Base-by-base conservation (phyloP, 2,888 invertebrate species). In the Folsomia manolachei region DNA sequence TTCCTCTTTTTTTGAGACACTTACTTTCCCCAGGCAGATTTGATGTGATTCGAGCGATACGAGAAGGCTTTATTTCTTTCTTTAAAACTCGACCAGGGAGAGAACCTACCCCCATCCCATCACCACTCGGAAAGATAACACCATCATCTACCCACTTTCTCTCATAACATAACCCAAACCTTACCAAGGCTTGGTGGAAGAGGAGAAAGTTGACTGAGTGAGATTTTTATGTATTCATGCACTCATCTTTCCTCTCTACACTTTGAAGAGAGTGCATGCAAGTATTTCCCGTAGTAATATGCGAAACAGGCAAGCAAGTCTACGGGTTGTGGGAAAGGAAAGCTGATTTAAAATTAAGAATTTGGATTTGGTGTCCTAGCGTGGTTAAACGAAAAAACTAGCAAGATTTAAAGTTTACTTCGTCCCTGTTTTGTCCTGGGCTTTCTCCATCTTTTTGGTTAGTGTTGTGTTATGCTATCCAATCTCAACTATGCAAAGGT, bases 151-250 rank as follows among this genome's bases (percentile, higher is more conserved):
- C 51, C 18, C 51, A 19, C 56, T 56, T 56, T 21, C 56, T 19
- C 56, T 56, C 21, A 56, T 56, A 19, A 56, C 56, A n/a, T n/a
- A n/a, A n/a, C n/a, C n/a, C n/a, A n/a, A n/a, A n/a, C n/a, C n/a
- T n/a, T n/a, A n/a, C n/a, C n/a, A n/a, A n/a, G n/a, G n/a, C n/a
- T n/a, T 56, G 56, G 39, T 39, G 39, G 39, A n/a, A n/a, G 51
- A 51, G 51, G 56, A 56, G 56, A 56, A 56, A 56, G 56, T 56
- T 56, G 56, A 56, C 56, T 56, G 56, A 21, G n/a, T n/a, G n/a
- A n/a, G 56, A 7, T 56, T 56, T 56, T 56, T 56, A 56, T 56
- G 21, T 56, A 56, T 7, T 56, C 56, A 56, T 56, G 56, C 56
- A 56, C 56, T 56, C 56, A 56, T 56, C 56, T 14, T 39, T 56